These are phyloP conservation scores for Grammomys dolichurus DNA, from an alignment of 2,113 vertebrate species.

Conservation along the genomic window DNA sequence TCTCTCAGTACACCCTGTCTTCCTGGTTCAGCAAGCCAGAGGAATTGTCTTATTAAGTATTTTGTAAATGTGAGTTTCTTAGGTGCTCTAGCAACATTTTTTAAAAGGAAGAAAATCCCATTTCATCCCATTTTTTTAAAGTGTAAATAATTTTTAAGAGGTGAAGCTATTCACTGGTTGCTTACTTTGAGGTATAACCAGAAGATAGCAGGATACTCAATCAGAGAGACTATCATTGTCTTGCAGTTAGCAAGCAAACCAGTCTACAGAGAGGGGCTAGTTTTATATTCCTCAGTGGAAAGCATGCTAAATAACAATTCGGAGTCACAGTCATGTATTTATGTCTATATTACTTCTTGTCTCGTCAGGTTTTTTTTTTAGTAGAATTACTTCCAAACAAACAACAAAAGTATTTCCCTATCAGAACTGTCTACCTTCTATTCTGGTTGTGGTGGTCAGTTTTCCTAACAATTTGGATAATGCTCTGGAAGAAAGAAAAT, in stretches of 20 bases:
- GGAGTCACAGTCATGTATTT: neutral
- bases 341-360: neutral
- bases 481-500: neutral
- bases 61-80: neutral
- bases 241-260: neutral
- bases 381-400: neutral
- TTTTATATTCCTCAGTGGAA: neutral
- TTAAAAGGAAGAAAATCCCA: neutral
- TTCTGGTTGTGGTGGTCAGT: neutral
- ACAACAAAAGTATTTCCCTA: neutral
- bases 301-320: neutral
- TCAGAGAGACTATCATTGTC: neutral
- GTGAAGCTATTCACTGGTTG: neutral
- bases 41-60: neutral
- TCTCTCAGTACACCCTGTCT: neutral
- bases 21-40: neutral
- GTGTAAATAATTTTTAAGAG: neutral
- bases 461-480: neutral
- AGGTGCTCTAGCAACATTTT: neutral
- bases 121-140: neutral
- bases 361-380: neutral
- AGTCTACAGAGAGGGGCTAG: neutral
- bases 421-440: neutral
- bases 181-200: neutral
- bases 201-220: neutral